Conservation (phyloP, 2,888 invertebrate species). For the Crepidodera aurea region DNA sequence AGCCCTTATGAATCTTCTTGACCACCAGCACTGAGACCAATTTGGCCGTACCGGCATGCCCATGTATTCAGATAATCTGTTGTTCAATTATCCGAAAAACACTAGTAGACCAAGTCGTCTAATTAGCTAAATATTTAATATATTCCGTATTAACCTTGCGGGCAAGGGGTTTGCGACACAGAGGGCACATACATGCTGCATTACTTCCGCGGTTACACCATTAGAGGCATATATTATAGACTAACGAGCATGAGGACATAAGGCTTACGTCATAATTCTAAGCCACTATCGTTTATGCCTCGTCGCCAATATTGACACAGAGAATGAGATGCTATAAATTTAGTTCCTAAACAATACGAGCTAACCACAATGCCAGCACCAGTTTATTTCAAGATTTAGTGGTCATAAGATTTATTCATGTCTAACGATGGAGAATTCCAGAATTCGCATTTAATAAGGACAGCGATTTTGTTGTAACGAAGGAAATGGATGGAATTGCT, state of each 20-base stretch:
- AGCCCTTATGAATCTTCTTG: no score
- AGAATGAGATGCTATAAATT: conserved; percentile 9
- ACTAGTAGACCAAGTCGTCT: not conserved
- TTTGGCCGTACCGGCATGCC: no score
- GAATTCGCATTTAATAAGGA: not conserved
- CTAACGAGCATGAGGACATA: not conserved
- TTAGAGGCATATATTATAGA: conserved; percentile 1
- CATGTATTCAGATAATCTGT: no score
- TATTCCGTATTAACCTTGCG: not conserved
- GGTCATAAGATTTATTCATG: not conserved
- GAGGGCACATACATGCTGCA: not conserved
- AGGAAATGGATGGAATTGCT: no score
- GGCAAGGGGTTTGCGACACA: not conserved
- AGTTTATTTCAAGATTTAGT: not conserved
- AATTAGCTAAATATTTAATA: not conserved
- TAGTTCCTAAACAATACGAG: not conserved
- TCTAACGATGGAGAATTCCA: not conserved
- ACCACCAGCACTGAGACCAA: no score
- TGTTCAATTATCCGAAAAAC: no score
- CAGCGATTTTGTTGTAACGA: no score
- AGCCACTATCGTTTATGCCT: not conserved
- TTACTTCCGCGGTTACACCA: conserved; percentile 6
- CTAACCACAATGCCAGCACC: not conserved
- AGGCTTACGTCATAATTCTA: conserved; percentile 5
- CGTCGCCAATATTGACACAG: not conserved